Conservation (phyloP, 2,797 vertebrate genomes). For the Coccyzus lansbergi region DNA sequence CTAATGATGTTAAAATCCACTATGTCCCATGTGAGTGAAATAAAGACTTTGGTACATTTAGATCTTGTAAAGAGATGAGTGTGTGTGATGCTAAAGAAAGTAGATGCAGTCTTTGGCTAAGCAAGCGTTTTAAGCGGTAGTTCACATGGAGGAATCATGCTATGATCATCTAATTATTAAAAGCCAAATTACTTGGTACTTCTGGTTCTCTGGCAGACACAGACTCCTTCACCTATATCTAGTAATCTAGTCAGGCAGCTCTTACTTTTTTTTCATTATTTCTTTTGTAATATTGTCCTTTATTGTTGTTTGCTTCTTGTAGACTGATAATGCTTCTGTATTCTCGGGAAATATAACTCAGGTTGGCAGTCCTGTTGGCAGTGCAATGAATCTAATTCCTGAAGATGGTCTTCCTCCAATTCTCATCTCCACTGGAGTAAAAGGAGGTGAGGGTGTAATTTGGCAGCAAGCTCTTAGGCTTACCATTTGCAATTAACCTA, state of each 20-base stretch:
- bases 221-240: neutral
- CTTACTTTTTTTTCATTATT: neutral
- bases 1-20: neutral
- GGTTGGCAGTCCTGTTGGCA: conserved; percentile 92
- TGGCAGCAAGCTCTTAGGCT: neutral
- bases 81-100: neutral
- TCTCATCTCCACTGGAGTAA: conserved; percentile 98
- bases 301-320: conserved; percentile 52
- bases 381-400: conserved; percentile 95
- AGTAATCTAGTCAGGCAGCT: neutral
- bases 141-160: neutral
- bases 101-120: neutral
- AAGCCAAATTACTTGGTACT: neutral
- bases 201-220: neutral
- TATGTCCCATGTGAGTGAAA: neutral
- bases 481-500: neutral
- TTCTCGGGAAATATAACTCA: conserved; percentile 84
- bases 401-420: conserved; percentile 99
- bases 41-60: neutral
- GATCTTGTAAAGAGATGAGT: neutral
- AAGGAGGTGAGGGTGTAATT: conserved; percentile 90
- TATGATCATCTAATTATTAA: neutral
- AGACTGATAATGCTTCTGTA: conserved; percentile 76
- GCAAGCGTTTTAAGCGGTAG: neutral
- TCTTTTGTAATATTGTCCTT: conserved; percentile 13